Evolutionary conservation across 2,888 invertebrate species (phyloP).

Genomic region (Vanessa cardui): DNA sequence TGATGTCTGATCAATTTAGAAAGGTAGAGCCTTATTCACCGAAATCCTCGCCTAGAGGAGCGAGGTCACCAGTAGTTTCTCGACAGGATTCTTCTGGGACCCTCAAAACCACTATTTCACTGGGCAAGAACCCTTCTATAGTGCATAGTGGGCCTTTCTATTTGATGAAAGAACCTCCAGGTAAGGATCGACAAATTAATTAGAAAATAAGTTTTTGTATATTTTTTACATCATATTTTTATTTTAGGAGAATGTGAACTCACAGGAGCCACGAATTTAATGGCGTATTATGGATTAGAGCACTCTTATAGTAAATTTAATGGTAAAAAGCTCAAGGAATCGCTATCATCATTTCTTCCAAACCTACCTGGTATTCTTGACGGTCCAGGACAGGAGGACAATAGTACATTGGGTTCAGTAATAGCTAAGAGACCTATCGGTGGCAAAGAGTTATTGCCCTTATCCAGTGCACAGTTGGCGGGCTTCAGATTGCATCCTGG

Average conservation of each 20-base stretch:
- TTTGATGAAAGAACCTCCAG: conserved; percentile 98
- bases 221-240: neutral
- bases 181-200: conserved; percentile 69
- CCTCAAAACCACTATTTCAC: conserved; percentile 97
- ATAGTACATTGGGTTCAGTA: conserved; percentile 94
- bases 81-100: conserved; percentile 98
- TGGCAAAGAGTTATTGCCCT: conserved; percentile 91
- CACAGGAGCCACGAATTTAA: conserved; percentile 98
- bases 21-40: conserved; percentile 97
- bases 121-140: conserved; percentile 98
- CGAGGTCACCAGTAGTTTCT: conserved; percentile 96
- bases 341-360: conserved; percentile 96
- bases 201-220: neutral
- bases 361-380: conserved; percentile 97
- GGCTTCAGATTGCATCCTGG: conserved; percentile 98
- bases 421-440: conserved; percentile 98
- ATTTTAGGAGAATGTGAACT: conserved; percentile 92
- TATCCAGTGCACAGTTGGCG: conserved; percentile 93
- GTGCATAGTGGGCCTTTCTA: conserved; percentile 99
- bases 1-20: conserved; percentile 96
- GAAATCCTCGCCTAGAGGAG: conserved; percentile 96
- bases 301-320: conserved; percentile 99
- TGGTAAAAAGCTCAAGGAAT: conserved; percentile 97
- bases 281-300: conserved; percentile 97
- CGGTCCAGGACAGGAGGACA: conserved; percentile 92